Conservation (phyloP, 1,140 invertebrate genomes). For the Drosophila pachea region DNA sequence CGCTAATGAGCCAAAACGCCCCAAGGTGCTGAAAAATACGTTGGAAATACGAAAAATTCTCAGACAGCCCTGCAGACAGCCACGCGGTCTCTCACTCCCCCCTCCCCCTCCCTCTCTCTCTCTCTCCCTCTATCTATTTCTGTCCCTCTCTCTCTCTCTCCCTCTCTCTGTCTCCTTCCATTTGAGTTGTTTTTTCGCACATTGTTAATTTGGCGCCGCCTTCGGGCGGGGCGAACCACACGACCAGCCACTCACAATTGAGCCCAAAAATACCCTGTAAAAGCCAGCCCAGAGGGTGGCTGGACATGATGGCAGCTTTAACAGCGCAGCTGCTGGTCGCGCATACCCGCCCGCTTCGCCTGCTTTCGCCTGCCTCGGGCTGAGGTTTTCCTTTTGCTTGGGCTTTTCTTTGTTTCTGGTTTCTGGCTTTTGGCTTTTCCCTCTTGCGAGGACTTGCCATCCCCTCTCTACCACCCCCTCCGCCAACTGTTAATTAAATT, state of each 20-base stretch:
- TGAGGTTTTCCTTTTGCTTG: slow-evolving; percentile 34
- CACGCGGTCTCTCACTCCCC: slow-evolving; percentile 19
- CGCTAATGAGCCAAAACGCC: slow-evolving; percentile 78
- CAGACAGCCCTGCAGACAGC: slow-evolving; percentile 52
- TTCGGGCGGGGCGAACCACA: slow-evolving; percentile 34
- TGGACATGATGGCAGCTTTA: not conserved
- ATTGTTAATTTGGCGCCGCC: slow-evolving; percentile 71
- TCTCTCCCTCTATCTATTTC: not conserved
- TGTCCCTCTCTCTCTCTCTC: no score
- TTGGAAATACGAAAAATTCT: slow-evolving; percentile 48
- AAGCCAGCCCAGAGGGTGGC: not conserved
- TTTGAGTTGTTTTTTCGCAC: slow-evolving; percentile 55
- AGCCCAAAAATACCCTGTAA: slow-evolving; percentile 3
- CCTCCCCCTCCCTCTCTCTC: not conserved
- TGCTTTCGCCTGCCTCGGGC: slow-evolving; percentile 21
- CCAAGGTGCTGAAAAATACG: slow-evolving; percentile 58
- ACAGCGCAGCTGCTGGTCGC: not conserved
- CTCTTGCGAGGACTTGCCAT: slow-evolving; percentile 40
- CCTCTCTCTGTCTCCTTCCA: not conserved
- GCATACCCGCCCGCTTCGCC: not conserved
- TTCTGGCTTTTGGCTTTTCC: slow-evolving; percentile 46
- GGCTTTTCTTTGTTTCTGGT: slow-evolving; percentile 11
- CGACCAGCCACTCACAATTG: slow-evolving; percentile 15
- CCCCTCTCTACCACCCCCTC: slow-evolving; percentile 11
- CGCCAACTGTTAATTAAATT: slow-evolving; percentile 73